Evolutionary conservation across 2,113 vertebrate genomes (phyloP).

Genomic region (Rhodinocichla rosea): DNA sequence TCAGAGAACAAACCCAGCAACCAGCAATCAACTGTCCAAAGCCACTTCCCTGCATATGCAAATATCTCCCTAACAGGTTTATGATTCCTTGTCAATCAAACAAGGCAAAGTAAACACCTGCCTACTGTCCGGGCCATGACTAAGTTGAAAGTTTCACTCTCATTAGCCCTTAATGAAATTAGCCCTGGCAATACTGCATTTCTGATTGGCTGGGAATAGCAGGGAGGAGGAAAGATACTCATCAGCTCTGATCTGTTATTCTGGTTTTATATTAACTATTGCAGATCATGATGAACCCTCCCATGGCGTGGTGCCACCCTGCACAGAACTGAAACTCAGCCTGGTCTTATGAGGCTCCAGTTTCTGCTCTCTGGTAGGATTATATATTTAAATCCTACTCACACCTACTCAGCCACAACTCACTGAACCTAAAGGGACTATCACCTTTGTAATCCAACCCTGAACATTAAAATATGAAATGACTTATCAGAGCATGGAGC

Average conservation of each 20-base stretch:
- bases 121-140: background rate
- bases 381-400: background rate
- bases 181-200: background rate
- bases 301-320: background rate
- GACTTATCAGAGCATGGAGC: background rate
- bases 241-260: slow-evolving; percentile 47
- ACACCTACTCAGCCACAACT: background rate
- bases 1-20: background rate
- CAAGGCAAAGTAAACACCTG: slow-evolving; percentile 31
- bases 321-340: background rate
- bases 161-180: slow-evolving; percentile 41
- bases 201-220: slow-evolving; percentile 27
- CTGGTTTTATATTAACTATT: slow-evolving; percentile 46
- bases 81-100: slow-evolving; percentile 26
- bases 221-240: slow-evolving; percentile 32
- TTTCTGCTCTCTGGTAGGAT: background rate
- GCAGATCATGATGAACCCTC: background rate
- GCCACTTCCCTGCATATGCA: slow-evolving; percentile 11
- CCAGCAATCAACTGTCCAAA: background rate
- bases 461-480: background rate
- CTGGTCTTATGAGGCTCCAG: background rate
- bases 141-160: slow-evolving; percentile 19
- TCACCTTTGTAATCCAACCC: background rate
- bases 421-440: background rate
- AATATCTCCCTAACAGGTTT: slow-evolving; percentile 27